Percentiles rank a stretch among this genome's conserved stretches.
These are phyloP conservation scores for Talpa occidentalis DNA, from an alignment of 2,113 vertebrate genomes.

Conservation along the genomic window DNA sequence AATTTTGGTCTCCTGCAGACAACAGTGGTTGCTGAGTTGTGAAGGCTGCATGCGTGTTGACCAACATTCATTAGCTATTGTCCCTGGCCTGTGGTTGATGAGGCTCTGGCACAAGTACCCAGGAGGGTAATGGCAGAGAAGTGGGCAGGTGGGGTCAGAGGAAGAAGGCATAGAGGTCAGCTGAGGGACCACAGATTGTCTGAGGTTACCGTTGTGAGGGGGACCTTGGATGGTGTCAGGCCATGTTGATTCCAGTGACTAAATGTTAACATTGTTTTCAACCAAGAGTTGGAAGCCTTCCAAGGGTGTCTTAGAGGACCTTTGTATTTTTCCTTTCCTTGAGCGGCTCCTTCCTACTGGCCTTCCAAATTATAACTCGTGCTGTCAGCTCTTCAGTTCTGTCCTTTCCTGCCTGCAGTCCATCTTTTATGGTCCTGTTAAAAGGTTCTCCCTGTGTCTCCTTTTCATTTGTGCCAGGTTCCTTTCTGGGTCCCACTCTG, in stretches of 20 bases:
- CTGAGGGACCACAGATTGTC: not conserved
- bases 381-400: conserved; percentile 80
- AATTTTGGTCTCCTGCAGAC: conserved; percentile 16
- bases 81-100: not conserved
- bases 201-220: not conserved
- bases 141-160: not conserved
- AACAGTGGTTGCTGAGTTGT: not conserved
- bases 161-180: not conserved
- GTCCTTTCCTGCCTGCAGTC: conserved; percentile 80
- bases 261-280: conserved; percentile 86
- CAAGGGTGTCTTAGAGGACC: conserved; percentile 77
- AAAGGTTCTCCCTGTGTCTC: conserved; percentile 47
- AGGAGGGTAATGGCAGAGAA: not conserved
- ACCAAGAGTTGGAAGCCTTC: conserved; percentile 77
- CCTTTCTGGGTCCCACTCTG: conserved; percentile 60
- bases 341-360: conserved; percentile 65
- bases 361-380: conserved; percentile 72
- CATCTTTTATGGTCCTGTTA: conserved; percentile 40
- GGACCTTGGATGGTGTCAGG: conserved; percentile 72
- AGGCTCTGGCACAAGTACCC: not conserved
- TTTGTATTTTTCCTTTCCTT: conserved; percentile 75
- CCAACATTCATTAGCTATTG: not conserved
- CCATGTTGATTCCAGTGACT: conserved; percentile 79
- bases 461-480: conserved; percentile 64
- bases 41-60: not conserved